Base-by-base conservation (phyloP, 2,113 vertebrate species). In the Origma solitaria region DNA sequence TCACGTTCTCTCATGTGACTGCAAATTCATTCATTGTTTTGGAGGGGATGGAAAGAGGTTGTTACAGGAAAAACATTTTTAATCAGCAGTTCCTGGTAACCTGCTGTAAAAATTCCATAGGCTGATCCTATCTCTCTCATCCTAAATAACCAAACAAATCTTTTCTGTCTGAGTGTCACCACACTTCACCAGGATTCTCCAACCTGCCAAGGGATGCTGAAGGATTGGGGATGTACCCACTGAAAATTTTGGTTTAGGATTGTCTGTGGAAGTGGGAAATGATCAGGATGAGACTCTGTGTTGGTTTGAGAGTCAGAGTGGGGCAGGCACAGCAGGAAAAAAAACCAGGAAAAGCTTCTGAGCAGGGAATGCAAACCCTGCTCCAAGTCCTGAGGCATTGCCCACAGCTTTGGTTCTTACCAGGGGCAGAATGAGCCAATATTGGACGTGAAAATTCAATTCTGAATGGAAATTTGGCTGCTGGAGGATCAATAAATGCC, bases 361-460 rank as follows among this genome's bases (percentile, higher is more conserved):
- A 44, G 42, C 45, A 15, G 23, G 2, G 2, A 53, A 15, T 1
- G 5, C 54, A 20, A 27, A 16, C 42, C 56, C 40, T 31, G 21
- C 35, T 47, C 15, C 13, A 5, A 61, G 13, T 21, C 42, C 54
- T 6, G 25, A 17, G 21, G 44, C 14, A 10, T 37, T 1, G 2
- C 66, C 50, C 30, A 0, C 25, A 2, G 3, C 49, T 60, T 54
- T 15, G 28, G 19, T 47, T 70, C 78, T 22, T 82, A 51, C 30
- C 65, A 15, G 45, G 49, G 80, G 13, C 70, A 65, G 27, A 45
- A 37, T 0, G 31, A 61, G 42, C 45, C 91, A 61, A 28, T 8
- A 0, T 3, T 70, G 64, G 17, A 6, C 45, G 23, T 5, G 25
- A 49, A 35, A 42, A 76, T 13, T 14, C 31, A 1, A 0, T 7